Conservation (phyloP, 2,797 vertebrate genomes). For the Gambusia yucatana region DNA sequence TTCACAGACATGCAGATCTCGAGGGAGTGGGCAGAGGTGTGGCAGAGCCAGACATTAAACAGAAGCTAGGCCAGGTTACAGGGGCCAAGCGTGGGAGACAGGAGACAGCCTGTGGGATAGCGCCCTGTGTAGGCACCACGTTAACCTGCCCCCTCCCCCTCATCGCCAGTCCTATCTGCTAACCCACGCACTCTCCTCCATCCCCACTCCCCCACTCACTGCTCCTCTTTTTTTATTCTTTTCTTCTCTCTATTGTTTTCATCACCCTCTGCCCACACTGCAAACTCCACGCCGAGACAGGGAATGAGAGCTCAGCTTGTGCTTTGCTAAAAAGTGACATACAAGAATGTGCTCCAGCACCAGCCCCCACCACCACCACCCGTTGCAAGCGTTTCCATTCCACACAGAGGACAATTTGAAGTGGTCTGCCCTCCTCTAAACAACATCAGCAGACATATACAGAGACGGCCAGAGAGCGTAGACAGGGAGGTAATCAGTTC, state of each 20-base stretch:
- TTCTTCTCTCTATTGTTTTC: conserved; percentile 72
- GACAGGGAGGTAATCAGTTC: conserved; percentile 71
- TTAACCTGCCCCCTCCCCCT: conserved; percentile 71
- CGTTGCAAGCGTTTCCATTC: conserved; percentile 60
- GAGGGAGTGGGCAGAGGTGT: conserved; percentile 74
- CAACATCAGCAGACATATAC: conserved; percentile 71
- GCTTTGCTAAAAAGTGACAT: conserved; percentile 78
- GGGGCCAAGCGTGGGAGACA: conserved; percentile 78
- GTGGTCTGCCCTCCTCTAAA: conserved; percentile 62
- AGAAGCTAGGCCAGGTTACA: conserved; percentile 76
- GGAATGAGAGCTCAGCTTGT: conserved; percentile 64
- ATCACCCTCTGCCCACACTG: conserved; percentile 79
- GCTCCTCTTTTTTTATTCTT: conserved; percentile 64
- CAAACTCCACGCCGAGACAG: conserved; percentile 69
- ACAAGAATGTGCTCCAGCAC: conserved; percentile 69
- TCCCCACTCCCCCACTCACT: conserved; percentile 68
- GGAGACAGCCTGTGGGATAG: conserved; percentile 77
- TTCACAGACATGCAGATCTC: conserved; percentile 67
- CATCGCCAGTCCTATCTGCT: conserved; percentile 73
- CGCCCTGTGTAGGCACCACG: conserved; percentile 78
- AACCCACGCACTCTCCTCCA: conserved; percentile 74
- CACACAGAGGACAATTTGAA: conserved; percentile 68
- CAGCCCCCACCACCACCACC: conserved; percentile 38
- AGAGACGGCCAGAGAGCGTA: conserved; percentile 48
- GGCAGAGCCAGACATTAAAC: conserved; percentile 78